Conservation (phyloP, 2,113 vertebrate genomes). For the Lepus europaeus region DNA sequence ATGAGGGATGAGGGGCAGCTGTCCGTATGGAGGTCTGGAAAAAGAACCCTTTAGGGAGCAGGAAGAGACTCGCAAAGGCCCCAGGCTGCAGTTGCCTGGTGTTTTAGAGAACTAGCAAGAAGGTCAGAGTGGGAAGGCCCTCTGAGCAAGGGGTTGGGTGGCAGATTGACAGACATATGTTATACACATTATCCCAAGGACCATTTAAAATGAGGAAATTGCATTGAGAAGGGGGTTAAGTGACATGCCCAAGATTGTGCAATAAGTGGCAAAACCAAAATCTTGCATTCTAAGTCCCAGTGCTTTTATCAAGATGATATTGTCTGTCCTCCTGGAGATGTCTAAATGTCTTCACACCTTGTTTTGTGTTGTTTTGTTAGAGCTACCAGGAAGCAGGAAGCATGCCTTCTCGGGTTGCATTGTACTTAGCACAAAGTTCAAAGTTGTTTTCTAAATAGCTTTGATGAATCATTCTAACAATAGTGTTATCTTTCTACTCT, state of each 20-base stretch:
- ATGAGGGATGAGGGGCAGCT: background rate
- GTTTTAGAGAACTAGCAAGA: constrained; percentile 19
- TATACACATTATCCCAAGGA: background rate
- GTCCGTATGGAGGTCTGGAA: background rate
- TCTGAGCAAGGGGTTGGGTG: background rate
- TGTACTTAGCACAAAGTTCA: background rate
- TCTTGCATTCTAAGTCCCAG: background rate
- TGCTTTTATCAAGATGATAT: background rate
- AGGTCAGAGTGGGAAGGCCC: background rate
- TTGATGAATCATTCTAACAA: background rate
- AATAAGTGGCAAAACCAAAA: background rate
- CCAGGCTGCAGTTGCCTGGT: background rate
- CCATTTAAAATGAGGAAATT: constrained; percentile 8
- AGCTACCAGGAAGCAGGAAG: background rate
- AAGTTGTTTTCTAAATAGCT: background rate
- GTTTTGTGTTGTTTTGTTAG: background rate
- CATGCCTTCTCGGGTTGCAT: background rate
- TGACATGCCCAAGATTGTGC: background rate
- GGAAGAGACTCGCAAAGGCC: background rate
- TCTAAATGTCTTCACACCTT: background rate
- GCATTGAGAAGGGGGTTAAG: background rate
- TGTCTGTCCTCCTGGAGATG: background rate
- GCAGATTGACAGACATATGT: background rate
- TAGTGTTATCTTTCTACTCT: background rate
- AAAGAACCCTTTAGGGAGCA: background rate